Base-by-base conservation (phyloP, 1,140 invertebrate species). In the Babylonia areolata region DNA sequence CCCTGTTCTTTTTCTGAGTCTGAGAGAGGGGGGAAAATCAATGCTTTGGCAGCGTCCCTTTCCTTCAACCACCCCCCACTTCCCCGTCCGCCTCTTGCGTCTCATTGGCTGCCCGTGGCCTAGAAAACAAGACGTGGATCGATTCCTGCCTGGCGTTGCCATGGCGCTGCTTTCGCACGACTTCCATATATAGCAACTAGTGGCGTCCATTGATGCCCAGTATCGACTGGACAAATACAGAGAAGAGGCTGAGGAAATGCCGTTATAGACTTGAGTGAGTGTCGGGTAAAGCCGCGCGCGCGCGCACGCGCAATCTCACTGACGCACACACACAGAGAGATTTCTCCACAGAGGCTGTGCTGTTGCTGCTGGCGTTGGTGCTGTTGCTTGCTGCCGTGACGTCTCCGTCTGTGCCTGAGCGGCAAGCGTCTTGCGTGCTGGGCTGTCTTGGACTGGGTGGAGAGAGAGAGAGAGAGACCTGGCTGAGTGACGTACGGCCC, bases 141-240 rank as follows among this genome's bases (percentile, higher is more conserved):
- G 46, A 82, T 54, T n/a, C n/a, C 40, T 85, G 42, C 28, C 37
- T 39, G 40, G 39, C 73, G 75, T 85, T 78, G 42, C 35, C 75
- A 87, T 84, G 54, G 46, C 28, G 58, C 39, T 40, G 37, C 58
- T 84, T 64, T 69, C 82, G 82, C 82, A 84, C 40, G 12, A 78
- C 37, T 64, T 83, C 81, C 58, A 84, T 87, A 73, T 71, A 75
- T 42, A 87, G 64, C 54, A 31, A 84, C 71, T 35, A 64, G 33
- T 37, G 51, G 28, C 58, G 39, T 84, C 69, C 82, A 84, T 84
- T 84, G 82, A 84, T 84, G 82, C 39, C 39, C n/a, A 73, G 64
- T 69, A 71, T 71, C 58, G 69, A 71, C 46, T 51, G 46, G 46
- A 64, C 58, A 64, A 64, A n/a, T 64, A 64, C 58, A 64, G 58